A percentile compares a stretch with the other conserved stretches of the same genome.
Conservation (phyloP, 2,113 vertebrate species). For the Coracopsis vasa region DNA sequence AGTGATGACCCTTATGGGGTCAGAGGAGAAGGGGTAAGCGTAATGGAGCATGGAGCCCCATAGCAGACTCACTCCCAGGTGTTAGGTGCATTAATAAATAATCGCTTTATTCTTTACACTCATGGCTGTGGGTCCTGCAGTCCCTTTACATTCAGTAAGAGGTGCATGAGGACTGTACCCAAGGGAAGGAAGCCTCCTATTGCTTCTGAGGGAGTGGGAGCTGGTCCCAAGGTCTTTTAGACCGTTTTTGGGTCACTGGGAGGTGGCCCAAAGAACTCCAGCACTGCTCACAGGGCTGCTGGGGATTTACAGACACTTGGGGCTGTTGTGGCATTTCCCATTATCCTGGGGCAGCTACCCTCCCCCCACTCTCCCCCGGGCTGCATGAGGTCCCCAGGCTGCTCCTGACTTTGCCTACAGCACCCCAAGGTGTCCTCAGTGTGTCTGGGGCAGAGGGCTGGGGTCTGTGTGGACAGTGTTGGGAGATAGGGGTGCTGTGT, state of each 20-base stretch:
- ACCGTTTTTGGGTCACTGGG: neutral
- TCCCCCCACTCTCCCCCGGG: no score
- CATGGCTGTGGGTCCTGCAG: neutral
- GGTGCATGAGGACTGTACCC: neutral
- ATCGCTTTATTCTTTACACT: neutral
- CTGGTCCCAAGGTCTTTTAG: neutral
- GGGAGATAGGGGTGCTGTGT: neutral
- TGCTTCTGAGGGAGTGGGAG: neutral
- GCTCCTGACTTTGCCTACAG: neutral
- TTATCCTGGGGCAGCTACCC: neutral
- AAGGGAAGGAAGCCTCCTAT: neutral
- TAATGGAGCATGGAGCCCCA: neutral
- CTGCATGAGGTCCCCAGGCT: neutral
- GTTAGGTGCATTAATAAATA: neutral
- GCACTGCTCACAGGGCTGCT: neutral
- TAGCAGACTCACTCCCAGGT: neutral
- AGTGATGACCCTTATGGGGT: neutral
- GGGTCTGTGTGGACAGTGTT: neutral
- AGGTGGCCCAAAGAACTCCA: neutral
- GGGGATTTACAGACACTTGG: neutral
- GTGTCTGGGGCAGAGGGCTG: neutral
- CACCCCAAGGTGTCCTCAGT: neutral
- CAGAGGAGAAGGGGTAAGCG: neutral
- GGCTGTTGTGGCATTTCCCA: neutral
- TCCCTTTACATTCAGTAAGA: neutral